Evolutionary conservation across 2,888 invertebrate species (phyloP).

Genomic region (Cosmorhoe ocellata): DNA sequence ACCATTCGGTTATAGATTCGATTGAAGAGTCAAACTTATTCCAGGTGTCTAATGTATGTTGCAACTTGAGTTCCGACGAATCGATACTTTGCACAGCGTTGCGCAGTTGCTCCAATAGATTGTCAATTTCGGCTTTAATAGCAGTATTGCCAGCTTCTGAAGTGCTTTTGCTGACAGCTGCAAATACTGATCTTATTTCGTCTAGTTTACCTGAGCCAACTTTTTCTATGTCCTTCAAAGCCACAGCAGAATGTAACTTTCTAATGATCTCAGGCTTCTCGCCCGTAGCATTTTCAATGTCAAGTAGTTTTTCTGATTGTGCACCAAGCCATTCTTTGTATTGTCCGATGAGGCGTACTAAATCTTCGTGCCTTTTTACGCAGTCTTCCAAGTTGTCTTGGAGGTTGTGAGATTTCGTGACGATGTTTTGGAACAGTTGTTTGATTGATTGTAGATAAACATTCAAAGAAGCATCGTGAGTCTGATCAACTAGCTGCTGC

Average conservation of each 20-base stretch:
- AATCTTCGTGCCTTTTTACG: constrained; percentile 92
- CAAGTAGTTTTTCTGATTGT: constrained; percentile 90
- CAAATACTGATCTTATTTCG: constrained; percentile 86
- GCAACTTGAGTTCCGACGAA: constrained; percentile 87
- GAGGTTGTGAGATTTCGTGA: constrained; percentile 92
- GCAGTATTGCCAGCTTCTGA: constrained; percentile 89
- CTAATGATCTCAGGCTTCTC: constrained; percentile 91
- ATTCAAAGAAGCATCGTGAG: constrained; percentile 93
- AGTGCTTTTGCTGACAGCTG: constrained; percentile 88
- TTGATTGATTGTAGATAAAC: constrained; percentile 94
- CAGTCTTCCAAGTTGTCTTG: constrained; percentile 92
- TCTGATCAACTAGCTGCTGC: constrained; percentile 93
- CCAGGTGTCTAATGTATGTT: constrained; percentile 91
- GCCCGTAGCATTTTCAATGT: constrained; percentile 92
- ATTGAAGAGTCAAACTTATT: constrained; percentile 91
- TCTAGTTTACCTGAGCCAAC: constrained; percentile 85
- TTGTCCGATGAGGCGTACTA: constrained; percentile 87
- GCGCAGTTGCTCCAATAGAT: constrained; percentile 85
- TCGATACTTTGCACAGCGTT: constrained; percentile 86
- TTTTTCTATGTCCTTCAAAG: constrained; percentile 85
- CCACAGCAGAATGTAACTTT: constrained; percentile 85
- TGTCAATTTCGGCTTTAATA: constrained; percentile 87
- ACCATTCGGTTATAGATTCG: constrained; percentile 92
- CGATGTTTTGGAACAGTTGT: constrained; percentile 93
- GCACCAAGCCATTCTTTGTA: constrained; percentile 92